A percentile compares a stretch with the other conserved stretches of the same genome.
These are phyloP conservation scores for Triplophysa tibetana DNA, from an alignment of 2,113 vertebrate species.

Conservation along the genomic window DNA sequence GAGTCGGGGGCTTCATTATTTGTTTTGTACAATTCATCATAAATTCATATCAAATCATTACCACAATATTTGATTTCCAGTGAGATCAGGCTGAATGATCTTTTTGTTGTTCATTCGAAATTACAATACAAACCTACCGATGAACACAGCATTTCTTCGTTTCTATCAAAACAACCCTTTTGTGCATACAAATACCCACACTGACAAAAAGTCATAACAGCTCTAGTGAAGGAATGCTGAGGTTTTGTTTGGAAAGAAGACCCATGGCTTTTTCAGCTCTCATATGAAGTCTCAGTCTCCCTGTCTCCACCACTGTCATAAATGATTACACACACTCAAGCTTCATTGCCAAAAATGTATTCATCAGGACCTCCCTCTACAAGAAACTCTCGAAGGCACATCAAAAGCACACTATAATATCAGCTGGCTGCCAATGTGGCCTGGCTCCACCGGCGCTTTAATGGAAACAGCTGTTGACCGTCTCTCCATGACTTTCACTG, in stretches of 20 bases:
- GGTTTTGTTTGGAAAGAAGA: slow-evolving; percentile 57
- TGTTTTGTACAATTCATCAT: too few relatives aligned
- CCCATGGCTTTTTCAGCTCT: slow-evolving; percentile 59
- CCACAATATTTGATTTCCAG: too few relatives aligned
- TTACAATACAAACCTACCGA: neutral
- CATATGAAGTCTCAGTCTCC: slow-evolving; percentile 63
- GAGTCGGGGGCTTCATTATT: too few relatives aligned
- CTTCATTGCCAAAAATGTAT: slow-evolving; percentile 63
- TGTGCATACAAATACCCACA: slow-evolving; percentile 53
- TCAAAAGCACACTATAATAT: slow-evolving; percentile 32
- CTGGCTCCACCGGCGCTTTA: slow-evolving; percentile 33
- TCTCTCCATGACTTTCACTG: slow-evolving; percentile 31
- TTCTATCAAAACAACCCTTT: slow-evolving; percentile 49
- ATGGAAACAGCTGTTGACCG: slow-evolving; percentile 58
- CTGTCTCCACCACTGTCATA: slow-evolving; percentile 72
- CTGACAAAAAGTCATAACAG: slow-evolving; percentile 59
- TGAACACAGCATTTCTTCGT: slow-evolving; percentile 4
- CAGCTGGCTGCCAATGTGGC: slow-evolving; percentile 49
- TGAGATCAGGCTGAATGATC: too few relatives aligned
- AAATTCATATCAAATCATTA: too few relatives aligned
- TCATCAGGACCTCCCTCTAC: slow-evolving; percentile 51
- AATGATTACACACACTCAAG: slow-evolving; percentile 66
- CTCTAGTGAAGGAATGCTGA: slow-evolving; percentile 66
- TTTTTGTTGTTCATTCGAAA: too few relatives aligned
- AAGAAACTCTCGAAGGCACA: slow-evolving; percentile 56